Evolutionary conservation across 2,888 invertebrate species (phyloP), one percentile per base, ranked within the genome.

Genomic region (Drosophila meridiana): DNA sequence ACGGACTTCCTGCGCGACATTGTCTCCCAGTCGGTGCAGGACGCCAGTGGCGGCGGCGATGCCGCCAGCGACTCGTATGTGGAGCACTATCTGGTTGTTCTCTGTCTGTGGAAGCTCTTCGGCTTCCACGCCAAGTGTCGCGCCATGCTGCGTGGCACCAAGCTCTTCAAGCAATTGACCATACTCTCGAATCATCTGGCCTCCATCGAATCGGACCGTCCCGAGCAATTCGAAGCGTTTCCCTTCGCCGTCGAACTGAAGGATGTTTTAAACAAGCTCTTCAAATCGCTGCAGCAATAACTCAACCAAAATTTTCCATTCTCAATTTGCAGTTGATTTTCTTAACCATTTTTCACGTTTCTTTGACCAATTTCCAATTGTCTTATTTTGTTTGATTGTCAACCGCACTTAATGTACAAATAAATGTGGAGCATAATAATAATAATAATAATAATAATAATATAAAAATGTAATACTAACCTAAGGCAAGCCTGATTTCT

Each of bases 21-120:
- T 47, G 48, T 91, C 2, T 56, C 68, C 2, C 80, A 85, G 20
- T 72, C 77, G 4, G 56, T 87, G 9, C 32, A 50, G 6, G 58
- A 34, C 0, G 3, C 47, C 0, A 13, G 32, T 3, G 66, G 45
- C 9, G 47, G 8, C 13, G 57, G 63, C 2, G 57, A 62, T 14
- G 8, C 13, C 0, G 11, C 0, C 20, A 0, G 63, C 11, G 69
- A 70, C 6, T 88, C 87, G 0, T 85, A 77, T 34, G 89, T 91
- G 42, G 93, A 93, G 59, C 91, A 92, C 57, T 66, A 90, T 28
- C 58, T 92, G 42, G 83, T 88, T 0, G 82, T 89, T 2, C 76
- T 91, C 0, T 87, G 90, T 7, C 53, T 93, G 20, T 93, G 92
- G 92, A 90, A 90, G 67, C 80, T 93, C 1, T 89, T 92, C 32